A percentile compares a stretch with the other conserved stretches of the same genome.
Conservation (phyloP, 2,797 vertebrate genomes). For the Limnodromus scolopaceus region DNA sequence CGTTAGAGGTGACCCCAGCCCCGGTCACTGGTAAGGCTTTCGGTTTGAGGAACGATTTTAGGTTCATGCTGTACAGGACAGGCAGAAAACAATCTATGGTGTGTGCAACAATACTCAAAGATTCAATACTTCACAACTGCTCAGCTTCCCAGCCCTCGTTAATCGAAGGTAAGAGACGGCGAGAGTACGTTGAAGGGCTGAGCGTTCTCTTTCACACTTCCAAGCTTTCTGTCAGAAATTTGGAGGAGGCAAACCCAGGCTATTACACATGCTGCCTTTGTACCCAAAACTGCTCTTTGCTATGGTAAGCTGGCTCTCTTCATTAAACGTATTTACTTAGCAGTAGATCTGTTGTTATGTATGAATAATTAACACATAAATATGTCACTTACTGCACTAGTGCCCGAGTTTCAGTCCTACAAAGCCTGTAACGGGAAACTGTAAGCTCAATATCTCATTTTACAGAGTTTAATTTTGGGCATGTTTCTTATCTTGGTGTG, state of each 20-base stretch:
- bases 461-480: not conserved
- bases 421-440: not conserved
- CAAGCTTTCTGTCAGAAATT: not conserved
- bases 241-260: not conserved
- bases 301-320: not conserved
- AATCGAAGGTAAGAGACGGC: not conserved
- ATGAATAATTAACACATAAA: constrained; percentile 24
- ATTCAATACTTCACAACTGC: not conserved
- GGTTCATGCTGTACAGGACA: not conserved
- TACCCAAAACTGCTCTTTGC: not conserved
- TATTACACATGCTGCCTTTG: not conserved
- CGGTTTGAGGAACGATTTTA: not conserved
- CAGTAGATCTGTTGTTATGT: not conserved
- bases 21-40: not conserved
- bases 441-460: not conserved
- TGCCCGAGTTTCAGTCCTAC: not conserved
- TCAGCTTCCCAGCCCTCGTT: not conserved
- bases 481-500: constrained; percentile 19
- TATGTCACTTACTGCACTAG: not conserved
- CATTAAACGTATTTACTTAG: not conserved
- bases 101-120: not conserved
- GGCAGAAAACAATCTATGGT: not conserved
- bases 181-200: not conserved
- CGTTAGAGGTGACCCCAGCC: not conserved
- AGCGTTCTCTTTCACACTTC: not conserved